These are phyloP conservation scores for Leistus spinibarbis DNA, from an alignment of 2,888 invertebrate species.

Conservation along the genomic window DNA sequence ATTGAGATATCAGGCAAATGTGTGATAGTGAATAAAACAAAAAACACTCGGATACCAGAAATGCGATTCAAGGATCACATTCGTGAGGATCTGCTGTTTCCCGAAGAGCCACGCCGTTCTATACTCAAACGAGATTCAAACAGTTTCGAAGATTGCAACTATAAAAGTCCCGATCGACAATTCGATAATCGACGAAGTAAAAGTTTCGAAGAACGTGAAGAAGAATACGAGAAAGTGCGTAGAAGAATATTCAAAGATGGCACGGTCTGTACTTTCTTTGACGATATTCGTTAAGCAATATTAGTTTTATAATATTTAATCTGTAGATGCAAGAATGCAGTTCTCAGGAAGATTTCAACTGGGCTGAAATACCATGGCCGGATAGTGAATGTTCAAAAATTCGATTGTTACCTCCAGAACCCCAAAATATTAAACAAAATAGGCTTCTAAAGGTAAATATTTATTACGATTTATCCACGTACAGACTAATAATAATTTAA, in stretches of 20 bases:
- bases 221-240: conserved; percentile 84
- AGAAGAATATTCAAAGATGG: conserved; percentile 77
- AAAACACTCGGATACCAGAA: conserved; percentile 71
- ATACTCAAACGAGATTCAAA: conserved; percentile 84
- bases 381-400: conserved; percentile 59
- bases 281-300: background rate
- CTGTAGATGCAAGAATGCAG: conserved; percentile 55
- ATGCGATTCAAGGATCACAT: conserved; percentile 74
- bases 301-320: conserved; percentile 10
- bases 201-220: conserved; percentile 90
- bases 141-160: conserved; percentile 75
- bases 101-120: conserved; percentile 74
- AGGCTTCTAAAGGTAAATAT: conserved; percentile 60
- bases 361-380: conserved; percentile 61
- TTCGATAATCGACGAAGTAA: conserved; percentile 75
- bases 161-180: conserved; percentile 66
- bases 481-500: background rate
- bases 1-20: conserved; percentile 84
- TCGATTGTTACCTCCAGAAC: conserved; percentile 59
- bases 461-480: background rate
- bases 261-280: conserved; percentile 18
- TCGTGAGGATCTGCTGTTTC: conserved; percentile 66
- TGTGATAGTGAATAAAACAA: conserved; percentile 84
- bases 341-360: conserved; percentile 59
- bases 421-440: conserved; percentile 55